Base-by-base conservation (phyloP, 2,797 vertebrate genomes). In the Toxotes lorentzi region DNA sequence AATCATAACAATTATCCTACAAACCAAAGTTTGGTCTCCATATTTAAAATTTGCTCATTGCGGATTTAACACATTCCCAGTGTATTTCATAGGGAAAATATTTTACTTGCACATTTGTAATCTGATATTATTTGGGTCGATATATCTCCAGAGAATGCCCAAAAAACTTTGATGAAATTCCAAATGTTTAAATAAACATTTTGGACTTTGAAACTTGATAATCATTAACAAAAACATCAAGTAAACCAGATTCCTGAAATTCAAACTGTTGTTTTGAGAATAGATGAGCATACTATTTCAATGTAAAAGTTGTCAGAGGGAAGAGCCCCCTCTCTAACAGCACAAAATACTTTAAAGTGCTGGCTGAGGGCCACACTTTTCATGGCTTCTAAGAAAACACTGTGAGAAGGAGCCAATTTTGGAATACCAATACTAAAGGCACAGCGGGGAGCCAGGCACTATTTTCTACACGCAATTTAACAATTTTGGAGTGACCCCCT, bases 391-490 rank as follows among this genome's bases (percentile, higher is more conserved):
- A 94, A 92, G 88, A 93, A 92, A 94, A 93, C 85, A 91, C 83
- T 70, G 86, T 71, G 86, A 90, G 83, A 90, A 89, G 84, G 86
- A 88, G 84, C 83, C 89, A 88, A 82, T 91, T 91, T 89, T 81
- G 82, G 76, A 90, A 89, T 86, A 74, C 71, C 71, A 70, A 87
- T 84, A 84, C 84, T 73, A 59, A 82, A 86, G 67, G 78, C 87
- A 73, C 86, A 84, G 89, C 53, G 66, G 89, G 90, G 78, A 89
- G 78, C 78, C 70, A 48, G 77, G 86, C 60, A 54, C 88, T 88
- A 91, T 92, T 92, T 92, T 92, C 90, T 91, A 89, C 91, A 93
- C 92, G 90, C 90, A 93, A 92, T 94, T 94, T 91, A 91, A 91
- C 89, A 89, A 93, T 93, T 93, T 92, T 79, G 80, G 87, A 89